Base-by-base conservation (phyloP, 2,888 invertebrate genomes). In the Teinopalpus imperialis region DNA sequence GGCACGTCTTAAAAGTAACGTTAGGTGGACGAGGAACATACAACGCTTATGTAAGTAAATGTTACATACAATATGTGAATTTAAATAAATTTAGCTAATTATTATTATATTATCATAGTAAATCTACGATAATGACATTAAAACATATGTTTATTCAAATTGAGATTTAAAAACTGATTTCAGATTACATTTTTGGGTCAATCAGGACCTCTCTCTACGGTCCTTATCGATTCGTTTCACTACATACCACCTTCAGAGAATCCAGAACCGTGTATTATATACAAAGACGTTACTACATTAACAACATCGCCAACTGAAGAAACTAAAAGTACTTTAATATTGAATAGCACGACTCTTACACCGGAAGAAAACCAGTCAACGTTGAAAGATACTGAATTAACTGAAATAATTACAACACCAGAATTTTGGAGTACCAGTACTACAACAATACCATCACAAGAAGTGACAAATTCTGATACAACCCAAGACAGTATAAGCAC, bases 31-130 rank as follows among this genome's bases (percentile, higher is more conserved):
- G 21, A n/a, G 54, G 53, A 1, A 48, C 42, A 9, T 62, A 48
- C 23, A 12, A 29, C 20, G 60, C 51, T 32, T 59, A 53, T 42
- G 61, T 62, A 56, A 60, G 61, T 60, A 24, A 2, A 20, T 35
- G 0, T 18, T 9, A 23, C 9, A n/a, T n/a, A n/a, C n/a, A n/a
- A n/a, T n/a, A n/a, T n/a, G n/a, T n/a, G n/a, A n/a, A n/a, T n/a
- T n/a, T n/a, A n/a, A n/a, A n/a, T n/a, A n/a, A n/a, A n/a, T n/a
- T n/a, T n/a, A n/a, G n/a, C n/a, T n/a, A n/a, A n/a, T n/a, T n/a
- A n/a, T n/a, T n/a, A n/a, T n/a, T n/a, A n/a, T n/a, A n/a, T n/a
- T n/a, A n/a, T n/a, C n/a, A n/a, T n/a, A n/a, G n/a, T n/a, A n/a
- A n/a, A n/a, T n/a, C n/a, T n/a, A n/a, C n/a, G n/a, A n/a, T n/a